Conservation (phyloP, 2,888 invertebrate genomes). For the Hirudinaria manillensis region DNA sequence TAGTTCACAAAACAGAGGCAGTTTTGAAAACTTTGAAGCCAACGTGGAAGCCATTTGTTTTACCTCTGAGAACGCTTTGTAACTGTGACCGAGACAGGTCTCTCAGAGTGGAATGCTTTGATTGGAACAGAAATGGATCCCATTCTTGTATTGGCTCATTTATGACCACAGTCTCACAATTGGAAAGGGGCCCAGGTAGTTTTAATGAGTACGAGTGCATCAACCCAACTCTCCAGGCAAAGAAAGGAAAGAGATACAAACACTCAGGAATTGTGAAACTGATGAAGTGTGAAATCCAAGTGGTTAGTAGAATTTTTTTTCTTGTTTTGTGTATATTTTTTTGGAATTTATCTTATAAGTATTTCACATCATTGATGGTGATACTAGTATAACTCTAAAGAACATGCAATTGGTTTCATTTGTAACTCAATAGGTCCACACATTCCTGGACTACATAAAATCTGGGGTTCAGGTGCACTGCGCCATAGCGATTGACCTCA, state of each 20-base stretch:
- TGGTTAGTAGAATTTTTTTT: not conserved
- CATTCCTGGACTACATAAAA: slow-evolving; percentile 61
- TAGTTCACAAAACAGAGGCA: slow-evolving; percentile 60
- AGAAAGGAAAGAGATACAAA: slow-evolving; percentile 57
- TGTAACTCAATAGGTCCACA: slow-evolving; percentile 43
- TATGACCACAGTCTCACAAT: slow-evolving; percentile 54
- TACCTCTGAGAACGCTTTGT: slow-evolving; percentile 57
- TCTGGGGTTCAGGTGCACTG: slow-evolving; percentile 58
- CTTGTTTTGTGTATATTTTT: not conserved
- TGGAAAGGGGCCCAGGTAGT: slow-evolving; percentile 50
- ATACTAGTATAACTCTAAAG: too few species aligned
- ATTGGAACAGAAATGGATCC: slow-evolving; percentile 57
- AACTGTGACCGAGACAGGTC: slow-evolving; percentile 58
- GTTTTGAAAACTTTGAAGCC: slow-evolving; percentile 59
- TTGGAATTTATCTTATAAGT: not conserved
- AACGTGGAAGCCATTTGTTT: slow-evolving; percentile 57
- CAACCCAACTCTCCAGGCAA: slow-evolving; percentile 51
- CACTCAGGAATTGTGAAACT: slow-evolving; percentile 54
- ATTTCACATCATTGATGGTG: not conserved
- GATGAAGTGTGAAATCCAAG: slow-evolving; percentile 36
- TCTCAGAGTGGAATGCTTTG: slow-evolving; percentile 57
- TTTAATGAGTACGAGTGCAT: slow-evolving; percentile 48
- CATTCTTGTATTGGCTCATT: slow-evolving; percentile 45
- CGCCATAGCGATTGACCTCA: slow-evolving; percentile 57
- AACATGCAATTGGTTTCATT: too few species aligned